phyloP scores from a whole-genome alignment of 2,797 vertebrate genomes.

The Notolabrus celidotus region DNA sequence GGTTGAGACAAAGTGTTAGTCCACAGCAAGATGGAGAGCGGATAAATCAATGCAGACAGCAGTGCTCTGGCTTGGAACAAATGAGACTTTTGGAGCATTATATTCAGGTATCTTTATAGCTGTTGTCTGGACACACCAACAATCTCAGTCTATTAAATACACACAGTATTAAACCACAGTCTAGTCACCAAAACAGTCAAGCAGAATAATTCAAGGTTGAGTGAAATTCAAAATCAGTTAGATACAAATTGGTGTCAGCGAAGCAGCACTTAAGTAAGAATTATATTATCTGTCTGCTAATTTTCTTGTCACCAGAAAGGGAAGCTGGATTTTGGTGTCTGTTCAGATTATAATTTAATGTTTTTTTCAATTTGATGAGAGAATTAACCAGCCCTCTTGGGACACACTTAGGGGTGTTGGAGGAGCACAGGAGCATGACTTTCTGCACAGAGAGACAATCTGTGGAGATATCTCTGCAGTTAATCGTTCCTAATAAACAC shows the following conservation, averaged over 20 bases:
- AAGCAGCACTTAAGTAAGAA: slow-evolving; percentile 1
- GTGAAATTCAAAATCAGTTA: slow-evolving; percentile 23
- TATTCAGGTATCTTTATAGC: slow-evolving; percentile 21
- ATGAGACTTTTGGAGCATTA: slow-evolving; percentile 37
- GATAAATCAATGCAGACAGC: slow-evolving; percentile 55
- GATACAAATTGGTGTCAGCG: slow-evolving; percentile 22
- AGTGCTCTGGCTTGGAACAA: slow-evolving; percentile 27
- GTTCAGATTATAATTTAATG: slow-evolving; percentile 23
- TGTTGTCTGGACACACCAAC: not conserved
- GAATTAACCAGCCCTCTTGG: not conserved
- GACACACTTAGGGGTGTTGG: not conserved
- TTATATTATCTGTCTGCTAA: not conserved
- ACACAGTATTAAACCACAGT: not conserved
- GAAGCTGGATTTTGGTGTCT: not conserved
- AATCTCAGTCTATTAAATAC: not conserved
- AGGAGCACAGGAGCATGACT: slow-evolving; percentile 5
- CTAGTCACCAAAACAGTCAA: not conserved
- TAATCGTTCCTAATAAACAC: not conserved
- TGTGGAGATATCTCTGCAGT: not conserved
- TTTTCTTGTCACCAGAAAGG: slow-evolving; percentile 14
- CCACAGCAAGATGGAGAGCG: slow-evolving; percentile 31
- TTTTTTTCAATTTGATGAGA: slow-evolving; percentile 14
- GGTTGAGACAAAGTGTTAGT: slow-evolving; percentile 49
- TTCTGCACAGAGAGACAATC: not conserved
- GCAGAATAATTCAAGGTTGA: slow-evolving; percentile 23